These are phyloP conservation scores for Hydrotaea cyrtoneurina DNA, from an alignment of 2,888 invertebrate genomes.

Conservation along the genomic window DNA sequence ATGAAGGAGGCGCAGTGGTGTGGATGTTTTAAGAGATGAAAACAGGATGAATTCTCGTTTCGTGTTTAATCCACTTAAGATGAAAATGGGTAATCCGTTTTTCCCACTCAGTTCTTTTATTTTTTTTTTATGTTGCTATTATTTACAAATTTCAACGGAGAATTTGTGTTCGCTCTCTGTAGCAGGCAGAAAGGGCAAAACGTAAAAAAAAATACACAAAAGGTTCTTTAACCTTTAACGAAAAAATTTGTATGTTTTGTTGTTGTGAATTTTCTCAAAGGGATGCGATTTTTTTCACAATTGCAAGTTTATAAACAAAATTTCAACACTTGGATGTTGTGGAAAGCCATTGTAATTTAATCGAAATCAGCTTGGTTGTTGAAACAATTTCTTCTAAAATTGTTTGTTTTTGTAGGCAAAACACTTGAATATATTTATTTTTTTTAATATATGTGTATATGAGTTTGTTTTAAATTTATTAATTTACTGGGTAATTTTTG, in stretches of 20 bases:
- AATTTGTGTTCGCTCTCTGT: neutral
- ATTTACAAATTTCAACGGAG: slow-evolving; percentile 15
- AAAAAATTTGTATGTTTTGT: slow-evolving; percentile 1
- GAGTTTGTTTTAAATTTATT: neutral
- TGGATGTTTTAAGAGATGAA: slow-evolving; percentile 2
- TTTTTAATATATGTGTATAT: neutral
- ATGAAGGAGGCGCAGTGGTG: neutral
- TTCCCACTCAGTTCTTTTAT: slow-evolving; percentile 26
- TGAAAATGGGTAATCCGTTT: neutral
- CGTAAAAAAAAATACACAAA: neutral
- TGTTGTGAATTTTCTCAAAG: neutral
- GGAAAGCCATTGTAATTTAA: slow-evolving; percentile 5
- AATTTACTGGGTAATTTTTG: neutral
- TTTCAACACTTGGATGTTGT: neutral
- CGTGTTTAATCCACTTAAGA: slow-evolving; percentile 41
- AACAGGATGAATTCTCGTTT: slow-evolving; percentile 32
- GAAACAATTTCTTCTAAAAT: neutral
- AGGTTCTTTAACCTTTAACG: slow-evolving; percentile 58
- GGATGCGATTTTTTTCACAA: slow-evolving; percentile 9
- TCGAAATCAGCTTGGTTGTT: slow-evolving; percentile 22
- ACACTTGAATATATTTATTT: neutral
- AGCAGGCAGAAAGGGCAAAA: neutral
- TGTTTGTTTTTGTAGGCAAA: neutral
- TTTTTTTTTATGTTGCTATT: neutral
- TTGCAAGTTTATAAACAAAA: slow-evolving; percentile 18